These are phyloP conservation scores for Conomelus anceps DNA, from an alignment of 2,888 invertebrate species.

Conservation along the genomic window DNA sequence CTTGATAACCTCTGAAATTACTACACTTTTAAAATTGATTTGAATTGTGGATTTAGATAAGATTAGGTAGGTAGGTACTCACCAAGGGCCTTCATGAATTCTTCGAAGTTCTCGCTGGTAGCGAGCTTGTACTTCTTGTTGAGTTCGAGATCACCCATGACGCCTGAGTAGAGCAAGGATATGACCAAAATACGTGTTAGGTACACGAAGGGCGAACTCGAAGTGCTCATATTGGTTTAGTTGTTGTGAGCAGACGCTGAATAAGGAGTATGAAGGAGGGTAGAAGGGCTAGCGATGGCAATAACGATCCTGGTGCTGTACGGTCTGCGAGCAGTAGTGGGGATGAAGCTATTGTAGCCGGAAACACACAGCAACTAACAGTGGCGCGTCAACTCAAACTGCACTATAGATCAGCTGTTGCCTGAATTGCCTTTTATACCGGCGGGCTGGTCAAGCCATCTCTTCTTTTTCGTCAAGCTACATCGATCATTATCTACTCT, in stretches of 20 bases:
- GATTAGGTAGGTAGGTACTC: conserved; percentile 42
- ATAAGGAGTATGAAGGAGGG: not conserved
- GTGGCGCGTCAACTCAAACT: not conserved
- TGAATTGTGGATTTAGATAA: not conserved
- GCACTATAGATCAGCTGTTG: not conserved
- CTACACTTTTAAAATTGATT: not conserved
- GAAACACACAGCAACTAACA: too few species aligned
- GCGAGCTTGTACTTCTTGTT: conserved; percentile 64
- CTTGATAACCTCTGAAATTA: not conserved
- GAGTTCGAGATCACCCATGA: conserved; percentile 23
- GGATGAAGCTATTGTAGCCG: not conserved
- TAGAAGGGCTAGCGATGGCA: not conserved
- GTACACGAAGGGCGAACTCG: not conserved
- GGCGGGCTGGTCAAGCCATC: not conserved
- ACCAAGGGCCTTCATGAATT: conserved; percentile 84
- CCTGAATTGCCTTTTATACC: not conserved
- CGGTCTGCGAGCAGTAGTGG: not conserved
- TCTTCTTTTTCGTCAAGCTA: not conserved
- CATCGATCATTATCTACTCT: not conserved
- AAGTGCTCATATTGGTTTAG: not conserved
- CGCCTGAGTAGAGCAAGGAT: not conserved
- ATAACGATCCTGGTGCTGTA: not conserved
- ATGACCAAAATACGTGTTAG: not conserved
- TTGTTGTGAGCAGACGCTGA: too few species aligned
- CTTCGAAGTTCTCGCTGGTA: conserved; percentile 78